phyloP scores from a whole-genome alignment of 1,140 invertebrate species.

The Drosophila watanabei region DNA sequence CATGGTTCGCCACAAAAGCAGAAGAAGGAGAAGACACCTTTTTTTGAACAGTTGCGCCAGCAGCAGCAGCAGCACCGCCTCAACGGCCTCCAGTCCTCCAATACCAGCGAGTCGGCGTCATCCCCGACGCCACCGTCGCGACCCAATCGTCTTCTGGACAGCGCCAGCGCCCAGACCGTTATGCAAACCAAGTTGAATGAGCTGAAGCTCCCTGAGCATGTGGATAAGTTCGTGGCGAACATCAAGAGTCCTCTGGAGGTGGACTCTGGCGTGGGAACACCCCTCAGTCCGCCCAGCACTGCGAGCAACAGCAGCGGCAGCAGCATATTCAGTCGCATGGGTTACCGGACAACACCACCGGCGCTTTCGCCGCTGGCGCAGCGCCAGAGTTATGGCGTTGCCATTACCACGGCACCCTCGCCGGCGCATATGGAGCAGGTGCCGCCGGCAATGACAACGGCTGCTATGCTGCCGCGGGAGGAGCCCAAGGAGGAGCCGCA shows the following conservation, averaged over 20 bases:
- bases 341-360: conserved; percentile 75
- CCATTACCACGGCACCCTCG: conserved; percentile 54
- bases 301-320: conserved; percentile 67
- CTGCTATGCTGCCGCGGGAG: conserved; percentile 12
- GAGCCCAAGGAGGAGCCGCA: conserved; percentile 80
- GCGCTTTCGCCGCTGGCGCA: conserved; percentile 69
- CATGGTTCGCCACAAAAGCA: conserved; percentile 85
- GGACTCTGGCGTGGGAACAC: conserved; percentile 87
- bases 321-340: conserved; percentile 81
- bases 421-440: conserved; percentile 33
- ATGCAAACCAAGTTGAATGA: conserved; percentile 78
- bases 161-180: conserved; percentile 50
- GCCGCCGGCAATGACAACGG: conserved; percentile 35
- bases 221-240: conserved; percentile 84
- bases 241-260: conserved; percentile 86
- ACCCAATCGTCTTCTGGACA: conserved; percentile 78
- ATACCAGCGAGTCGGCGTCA: conserved; percentile 12
- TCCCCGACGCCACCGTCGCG: conserved; percentile 57
- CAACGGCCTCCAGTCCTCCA: conserved; percentile 39
- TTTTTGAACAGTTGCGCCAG: conserved; percentile 85
- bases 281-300: conserved; percentile 84
- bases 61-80: conserved; percentile 71
- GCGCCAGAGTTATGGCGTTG: conserved; percentile 56
- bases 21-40: conserved; percentile 85
- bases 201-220: conserved; percentile 86